Base-by-base conservation (phyloP, 2,888 invertebrate species). In the Ophion ellenae region DNA sequence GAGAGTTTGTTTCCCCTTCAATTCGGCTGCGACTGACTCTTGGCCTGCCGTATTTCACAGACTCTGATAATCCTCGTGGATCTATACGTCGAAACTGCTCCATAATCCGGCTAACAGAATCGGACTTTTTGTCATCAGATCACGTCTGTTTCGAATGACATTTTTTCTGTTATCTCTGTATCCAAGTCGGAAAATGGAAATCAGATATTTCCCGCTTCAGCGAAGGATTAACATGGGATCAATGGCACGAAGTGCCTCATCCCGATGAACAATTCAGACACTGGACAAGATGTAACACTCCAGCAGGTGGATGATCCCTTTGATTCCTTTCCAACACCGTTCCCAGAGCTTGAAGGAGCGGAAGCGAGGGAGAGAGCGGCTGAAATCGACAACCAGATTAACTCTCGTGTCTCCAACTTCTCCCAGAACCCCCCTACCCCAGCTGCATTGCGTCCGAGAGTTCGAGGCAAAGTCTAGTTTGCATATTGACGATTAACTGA, bases 401-500 rank as follows among this genome's bases (percentile, higher is more conserved):
- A 40, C 79, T 77, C 78, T 74, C 74, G 24, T 77, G 36, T 63
- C 77, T 77, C 40, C 78, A 17, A 70, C 67, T 63, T 63, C 45
- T 45, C 59, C 28, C 67, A 66, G 57, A 57, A 57, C 11, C 64
- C 73, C 32, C 78, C 53, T 67, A 40, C 20, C 53, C 36, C 77
- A 53, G 67, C 71, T 75, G 77, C 81, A 83, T 81, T 40, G 80
- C 81, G 86, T 81, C 77, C 77, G 77, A 86, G 81, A 75, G 64
- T 74, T 64, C 80, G 81, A 80, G 74, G 73, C 87, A 76, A 66
- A 86, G 83, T 76, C 88, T 87, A 85, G 86, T 88, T 87, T 87
- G 88, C 88, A 88, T 88, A 88, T 88, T 87, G 86, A 88, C 86
- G 87, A 87, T 88, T 85, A 86, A 86, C 87, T 85, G 81, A 86